Evolutionary conservation across 2,113 vertebrate species (phyloP).

Genomic region (Heterotis niloticus): DNA sequence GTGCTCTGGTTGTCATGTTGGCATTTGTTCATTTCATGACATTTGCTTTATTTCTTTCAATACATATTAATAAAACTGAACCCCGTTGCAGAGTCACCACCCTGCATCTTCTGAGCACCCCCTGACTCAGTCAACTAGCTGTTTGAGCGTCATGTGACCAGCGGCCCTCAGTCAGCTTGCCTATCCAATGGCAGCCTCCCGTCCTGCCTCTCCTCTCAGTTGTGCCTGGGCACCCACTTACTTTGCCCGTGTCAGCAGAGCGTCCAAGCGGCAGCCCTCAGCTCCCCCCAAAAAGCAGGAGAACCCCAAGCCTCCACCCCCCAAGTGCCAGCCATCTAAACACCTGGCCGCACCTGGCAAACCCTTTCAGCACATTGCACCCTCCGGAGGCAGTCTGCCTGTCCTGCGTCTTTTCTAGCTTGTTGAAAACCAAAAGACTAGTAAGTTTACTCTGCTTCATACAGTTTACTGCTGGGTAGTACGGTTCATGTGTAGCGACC

Average conservation of each 20-base stretch:
- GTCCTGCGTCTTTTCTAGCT: constrained; percentile 98
- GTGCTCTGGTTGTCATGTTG: constrained; percentile 68
- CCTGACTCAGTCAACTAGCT: constrained; percentile 99
- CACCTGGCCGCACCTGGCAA: constrained; percentile 99
- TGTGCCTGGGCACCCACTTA: constrained; percentile 93
- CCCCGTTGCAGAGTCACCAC: constrained; percentile 99
- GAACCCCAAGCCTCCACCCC: constrained; percentile 78
- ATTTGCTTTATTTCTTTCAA: constrained; percentile 79
- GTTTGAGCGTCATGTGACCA: constrained; percentile 99
- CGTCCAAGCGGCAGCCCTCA: constrained; percentile 94
- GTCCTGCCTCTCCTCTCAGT: constrained; percentile 96
- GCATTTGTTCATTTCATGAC: constrained; percentile 84
- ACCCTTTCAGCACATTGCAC: constrained; percentile 99
- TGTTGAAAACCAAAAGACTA: constrained; percentile 98
- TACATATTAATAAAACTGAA: constrained; percentile 99
- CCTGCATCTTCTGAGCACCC: constrained; percentile 99
- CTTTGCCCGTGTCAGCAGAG: constrained; percentile 91
- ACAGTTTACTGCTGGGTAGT: constrained; percentile 87
- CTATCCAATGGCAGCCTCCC: constrained; percentile 98
- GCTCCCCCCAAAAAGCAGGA: constrained; percentile 95
- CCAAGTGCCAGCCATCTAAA: constrained; percentile 85
- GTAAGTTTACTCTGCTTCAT: constrained; percentile 99
- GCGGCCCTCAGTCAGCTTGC: constrained; percentile 97
- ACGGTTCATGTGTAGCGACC: constrained; percentile 87
- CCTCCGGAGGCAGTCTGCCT: constrained; percentile 97